Conservation (phyloP, 2,888 invertebrate genomes). For the Cryptocephalus moraei region DNA sequence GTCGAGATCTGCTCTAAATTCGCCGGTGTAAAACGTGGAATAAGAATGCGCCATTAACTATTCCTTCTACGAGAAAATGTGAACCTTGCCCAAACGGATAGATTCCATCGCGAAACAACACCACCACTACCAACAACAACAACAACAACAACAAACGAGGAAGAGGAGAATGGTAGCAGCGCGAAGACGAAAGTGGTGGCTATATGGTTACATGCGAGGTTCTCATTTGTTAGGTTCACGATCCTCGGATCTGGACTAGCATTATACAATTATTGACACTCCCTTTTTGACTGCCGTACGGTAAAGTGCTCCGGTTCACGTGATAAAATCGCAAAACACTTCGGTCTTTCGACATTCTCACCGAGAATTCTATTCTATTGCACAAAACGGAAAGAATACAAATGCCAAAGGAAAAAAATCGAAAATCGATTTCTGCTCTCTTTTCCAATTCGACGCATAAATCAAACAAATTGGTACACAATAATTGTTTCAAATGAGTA, state of each 20-base stretch:
- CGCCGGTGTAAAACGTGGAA: constrained; percentile 29
- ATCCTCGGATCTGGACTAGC: constrained; percentile 9
- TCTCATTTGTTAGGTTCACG: constrained; percentile 9
- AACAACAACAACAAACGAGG: too few relatives aligned
- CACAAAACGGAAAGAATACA: too few relatives aligned
- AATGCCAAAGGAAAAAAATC: too few relatives aligned
- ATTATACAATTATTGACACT: constrained; percentile 12
- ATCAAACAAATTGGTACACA: too few relatives aligned
- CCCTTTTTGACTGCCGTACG: constrained; percentile 11
- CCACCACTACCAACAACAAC: too few relatives aligned
- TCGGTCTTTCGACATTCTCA: too few relatives aligned
- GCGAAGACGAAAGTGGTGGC: constrained; percentile 4
- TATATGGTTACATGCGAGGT: constrained; percentile 11
- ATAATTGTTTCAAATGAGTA: too few relatives aligned
- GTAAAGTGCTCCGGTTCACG: not conserved
- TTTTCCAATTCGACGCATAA: too few relatives aligned
- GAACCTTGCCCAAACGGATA: constrained; percentile 20
- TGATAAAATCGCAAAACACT: too few relatives aligned
- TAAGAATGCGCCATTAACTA: constrained; percentile 33
- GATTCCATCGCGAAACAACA: constrained; percentile 1
- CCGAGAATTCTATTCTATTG: too few relatives aligned
- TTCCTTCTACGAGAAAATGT: constrained; percentile 29
- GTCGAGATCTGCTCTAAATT: too few relatives aligned
- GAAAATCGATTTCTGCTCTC: too few relatives aligned
- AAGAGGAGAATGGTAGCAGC: constrained; percentile 3